Base-by-base conservation (phyloP, 2,113 vertebrate genomes). In the Benitochromis conjunctus region DNA sequence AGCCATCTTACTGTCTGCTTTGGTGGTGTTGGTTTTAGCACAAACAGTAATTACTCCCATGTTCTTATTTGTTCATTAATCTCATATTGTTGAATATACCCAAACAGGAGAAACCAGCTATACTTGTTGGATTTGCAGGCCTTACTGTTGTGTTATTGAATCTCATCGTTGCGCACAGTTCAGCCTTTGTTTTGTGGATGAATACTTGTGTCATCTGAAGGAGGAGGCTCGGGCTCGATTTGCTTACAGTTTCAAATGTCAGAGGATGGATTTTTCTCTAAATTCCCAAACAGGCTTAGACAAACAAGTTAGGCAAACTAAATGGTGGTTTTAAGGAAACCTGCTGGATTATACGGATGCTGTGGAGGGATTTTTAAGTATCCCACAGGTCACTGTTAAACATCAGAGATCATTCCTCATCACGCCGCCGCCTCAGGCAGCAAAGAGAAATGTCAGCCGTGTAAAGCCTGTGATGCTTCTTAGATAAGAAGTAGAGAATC, bases 121-220 rank as follows among this genome's bases (percentile, higher is more conserved):
- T 43, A 69, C 53, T 36, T 46, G 48, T 41, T 31, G 26, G 9
- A 76, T 51, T 76, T 51, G 71, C 26, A 13, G 43, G 9, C 46
- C 16, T 31, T n/a, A 7, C 12, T 53, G 18, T 53, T 53, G 71
- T 76, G 6, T 21, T 29, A 34, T 81, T 24, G 62, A 41, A 36
- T 82, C 26, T 80, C 29, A 18, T 24, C 4, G 10, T 69, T 6
- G 1, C 3, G 26, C 46, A 92, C 82, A 91, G 77, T 51, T 1
- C 19, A 2, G 29, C 38, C 85, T 93, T 94, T 90, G 91, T 94
- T 34, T 18, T 3, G 24, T 16, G 48, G 84, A 79, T 19, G 74
- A 88, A 87, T 84, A 53, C 80, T 89, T 91, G 41, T 79, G 34
- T 41, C 2, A 19, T 86, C 66, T 57, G 48, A 38, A 16, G 60